Percentiles rank a stretch among this genome's conserved stretches.
Evolutionary conservation across 2,888 invertebrate genomes (phyloP).

Genomic region (Alsophila aescularia): DNA sequence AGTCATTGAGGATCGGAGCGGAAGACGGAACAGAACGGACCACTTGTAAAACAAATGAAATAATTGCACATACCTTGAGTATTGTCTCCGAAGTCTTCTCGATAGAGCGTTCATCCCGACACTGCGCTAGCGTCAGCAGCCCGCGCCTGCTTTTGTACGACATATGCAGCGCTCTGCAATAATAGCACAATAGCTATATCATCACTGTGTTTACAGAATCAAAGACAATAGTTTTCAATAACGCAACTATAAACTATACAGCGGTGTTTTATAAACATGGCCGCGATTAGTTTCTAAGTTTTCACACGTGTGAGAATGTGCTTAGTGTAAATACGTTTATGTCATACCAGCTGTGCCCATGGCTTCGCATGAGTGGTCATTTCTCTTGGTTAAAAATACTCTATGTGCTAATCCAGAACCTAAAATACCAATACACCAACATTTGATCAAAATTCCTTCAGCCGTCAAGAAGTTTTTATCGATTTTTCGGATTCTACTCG

Average conservation of each 20-base stretch:
- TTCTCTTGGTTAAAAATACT: too few relatives aligned
- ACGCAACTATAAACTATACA: slow-evolving; percentile 71
- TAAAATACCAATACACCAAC: too few relatives aligned
- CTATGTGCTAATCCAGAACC: too few relatives aligned
- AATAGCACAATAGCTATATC: slow-evolving; percentile 34
- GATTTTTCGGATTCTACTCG: too few relatives aligned
- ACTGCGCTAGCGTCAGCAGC: slow-evolving; percentile 70
- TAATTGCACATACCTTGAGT: slow-evolving; percentile 66
- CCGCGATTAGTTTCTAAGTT: slow-evolving; percentile 65
- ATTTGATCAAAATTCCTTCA: background rate
- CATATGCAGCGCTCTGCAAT: slow-evolving; percentile 75
- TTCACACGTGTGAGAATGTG: slow-evolving; percentile 55
- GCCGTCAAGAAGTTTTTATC: too few relatives aligned
- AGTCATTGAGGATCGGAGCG: too few relatives aligned
- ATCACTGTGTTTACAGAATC: slow-evolving; percentile 60
- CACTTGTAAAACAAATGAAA: background rate
- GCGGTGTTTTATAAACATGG: slow-evolving; percentile 74
- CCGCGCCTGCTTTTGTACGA: slow-evolving; percentile 82
- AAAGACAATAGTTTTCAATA: slow-evolving; percentile 79
- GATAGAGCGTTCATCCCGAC: slow-evolving; percentile 64
- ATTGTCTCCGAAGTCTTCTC: slow-evolving; percentile 72
- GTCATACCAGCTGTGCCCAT: too few relatives aligned
- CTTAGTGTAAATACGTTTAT: slow-evolving; percentile 46
- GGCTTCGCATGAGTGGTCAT: too few relatives aligned
- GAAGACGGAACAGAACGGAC: too few relatives aligned